A percentile compares a stretch with the other conserved stretches of the same genome.
Conservation (phyloP, 2,888 invertebrate genomes). For the Ormyrus labotus region DNA sequence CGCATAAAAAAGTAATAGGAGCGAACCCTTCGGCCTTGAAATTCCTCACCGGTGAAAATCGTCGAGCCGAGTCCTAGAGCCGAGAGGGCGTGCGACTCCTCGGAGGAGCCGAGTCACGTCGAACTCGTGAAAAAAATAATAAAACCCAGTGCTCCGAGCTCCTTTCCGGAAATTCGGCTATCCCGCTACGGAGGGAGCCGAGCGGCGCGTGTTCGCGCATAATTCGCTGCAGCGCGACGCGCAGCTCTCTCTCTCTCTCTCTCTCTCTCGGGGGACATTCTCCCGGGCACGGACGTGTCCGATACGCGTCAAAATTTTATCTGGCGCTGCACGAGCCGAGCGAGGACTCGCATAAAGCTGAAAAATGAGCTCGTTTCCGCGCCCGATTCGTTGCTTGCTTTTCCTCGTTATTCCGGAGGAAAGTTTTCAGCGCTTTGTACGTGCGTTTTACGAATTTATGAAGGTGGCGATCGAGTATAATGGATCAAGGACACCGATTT, state of each 20-base stretch:
- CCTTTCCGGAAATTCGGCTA: slow-evolving; percentile 17
- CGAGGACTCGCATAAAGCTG: not conserved
- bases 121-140: slow-evolving; percentile 7
- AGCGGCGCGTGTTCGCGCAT: slow-evolving; percentile 34
- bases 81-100: not conserved
- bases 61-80: no score
- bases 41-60: not conserved
- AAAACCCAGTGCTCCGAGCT: not conserved
- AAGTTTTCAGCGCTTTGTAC: no score
- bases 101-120: not conserved
- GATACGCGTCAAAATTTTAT: slow-evolving; percentile 37
- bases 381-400: no score
- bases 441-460: no score
- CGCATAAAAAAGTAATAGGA: no score
- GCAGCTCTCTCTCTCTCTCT: no score
- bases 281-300: not conserved
- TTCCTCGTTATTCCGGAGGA: no score
- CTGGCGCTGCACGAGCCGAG: not conserved
- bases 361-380: not conserved
- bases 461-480: no score
- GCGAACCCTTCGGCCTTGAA: slow-evolving; percentile 21
- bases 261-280: not conserved
- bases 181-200: not conserved
- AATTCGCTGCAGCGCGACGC: not conserved
- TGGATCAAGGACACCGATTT: no score